These are phyloP conservation scores for Heloderma charlesbogerti DNA, from an alignment of 2,113 vertebrate genomes.

Conservation along the genomic window DNA sequence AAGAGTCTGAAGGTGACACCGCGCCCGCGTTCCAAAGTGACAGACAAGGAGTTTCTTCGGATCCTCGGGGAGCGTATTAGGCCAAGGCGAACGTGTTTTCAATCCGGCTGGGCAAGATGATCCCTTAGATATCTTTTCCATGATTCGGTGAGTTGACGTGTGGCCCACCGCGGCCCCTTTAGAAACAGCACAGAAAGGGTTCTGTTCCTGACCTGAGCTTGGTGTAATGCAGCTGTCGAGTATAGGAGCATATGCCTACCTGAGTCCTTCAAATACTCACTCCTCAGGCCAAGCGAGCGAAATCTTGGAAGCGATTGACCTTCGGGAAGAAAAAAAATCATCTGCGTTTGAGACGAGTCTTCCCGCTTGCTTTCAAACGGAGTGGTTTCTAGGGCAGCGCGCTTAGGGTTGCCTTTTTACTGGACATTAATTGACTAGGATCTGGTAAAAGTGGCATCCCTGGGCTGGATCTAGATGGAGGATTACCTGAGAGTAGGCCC, in stretches of 20 bases:
- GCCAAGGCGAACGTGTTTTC: neutral
- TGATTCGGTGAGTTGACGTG: neutral
- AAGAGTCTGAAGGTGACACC: neutral
- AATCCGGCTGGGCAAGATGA: neutral
- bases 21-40: neutral
- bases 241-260: no score
- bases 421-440: neutral
- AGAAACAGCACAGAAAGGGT: neutral
- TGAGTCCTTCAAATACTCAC: neutral
- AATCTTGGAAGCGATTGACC: neutral
- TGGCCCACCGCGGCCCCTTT: neutral
- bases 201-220: neutral
- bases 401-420: neutral
- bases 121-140: no score
- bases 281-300: neutral
- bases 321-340: no score
- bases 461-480: neutral
- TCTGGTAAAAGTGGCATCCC: neutral
- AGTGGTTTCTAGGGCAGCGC: no score
- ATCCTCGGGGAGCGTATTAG: no score
- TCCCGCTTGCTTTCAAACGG: neutral
- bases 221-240: neutral
- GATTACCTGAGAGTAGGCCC: no score
- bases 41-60: neutral
- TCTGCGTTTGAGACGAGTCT: neutral